Evolutionary conservation across 2,888 invertebrate genomes (phyloP), one percentile per base, ranked within the genome.

Genomic region (Mimas tiliae): DNA sequence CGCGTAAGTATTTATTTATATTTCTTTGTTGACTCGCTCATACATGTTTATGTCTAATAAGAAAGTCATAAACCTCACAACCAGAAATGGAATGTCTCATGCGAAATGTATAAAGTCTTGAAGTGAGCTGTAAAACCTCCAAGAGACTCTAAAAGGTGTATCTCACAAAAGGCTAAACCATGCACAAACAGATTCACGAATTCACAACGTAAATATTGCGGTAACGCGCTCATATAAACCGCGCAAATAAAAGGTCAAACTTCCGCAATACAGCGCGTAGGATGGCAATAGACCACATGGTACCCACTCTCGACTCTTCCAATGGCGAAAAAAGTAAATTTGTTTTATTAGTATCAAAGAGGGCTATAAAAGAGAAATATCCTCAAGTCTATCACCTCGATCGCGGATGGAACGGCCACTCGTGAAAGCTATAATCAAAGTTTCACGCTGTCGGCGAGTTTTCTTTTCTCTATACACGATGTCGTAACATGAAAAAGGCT

Each of bases 361-460:
- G 84, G 85, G 88, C 81, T 82, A 88, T 91, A 92, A 91, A 93
- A 92, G 87, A 86, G 90, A 91, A 89, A 91, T 91, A 90, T 88
- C 82, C 79, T 74, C 75, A 78, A 87, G 87, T 88, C 90, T 91
- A 92, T 92, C 90, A 88, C 91, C 88, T 90, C 90, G 84, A 89
- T 90, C 86, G 88, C 78, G 83, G 83, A 82, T 82, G 76, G 82
- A 90, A 89, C 87, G 89, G 88, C 88, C 84, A 89, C 87, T 92
- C 89, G 87, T 88, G 90, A 90, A 89, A 79, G 88, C 90, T 89
- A 92, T 91, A 93, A 93, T 91, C 92, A 91, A 92, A 93, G 90
- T 93, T 92, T 91, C 85, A 83, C 87, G 84, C 85, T 89, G 90
- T 89, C 86, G 87, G 84, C 88, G 88, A 89, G 90, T 89, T 93